Percentiles rank a stretch among this genome's conserved stretches.
phyloP scores from a whole-genome alignment of 2,113 vertebrate species.

The Ophthalmolycus amberensis region DNA sequence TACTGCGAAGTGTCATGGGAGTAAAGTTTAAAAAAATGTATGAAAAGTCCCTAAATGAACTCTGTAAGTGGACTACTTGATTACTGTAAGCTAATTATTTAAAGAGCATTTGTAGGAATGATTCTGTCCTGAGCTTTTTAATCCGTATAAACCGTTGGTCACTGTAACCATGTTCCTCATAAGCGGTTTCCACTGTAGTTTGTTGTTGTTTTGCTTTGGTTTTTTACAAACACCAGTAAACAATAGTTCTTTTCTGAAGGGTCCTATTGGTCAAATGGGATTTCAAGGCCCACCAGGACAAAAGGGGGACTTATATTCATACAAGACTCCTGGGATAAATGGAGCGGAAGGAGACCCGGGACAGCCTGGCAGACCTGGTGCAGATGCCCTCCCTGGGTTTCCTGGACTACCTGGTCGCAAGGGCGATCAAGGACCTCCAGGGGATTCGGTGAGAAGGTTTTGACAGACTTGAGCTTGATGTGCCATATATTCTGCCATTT shows the following conservation, averaged over 20 bases:
- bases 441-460: constrained; percentile 64
- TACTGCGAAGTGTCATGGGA: neutral
- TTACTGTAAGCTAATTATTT: neutral
- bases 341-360: constrained; percentile 88
- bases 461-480: neutral
- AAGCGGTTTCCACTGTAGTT: neutral
- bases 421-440: constrained; percentile 64
- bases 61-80: neutral
- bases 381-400: constrained; percentile 53
- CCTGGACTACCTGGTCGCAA: constrained; percentile 61
- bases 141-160: neutral
- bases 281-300: constrained; percentile 84
- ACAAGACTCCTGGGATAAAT: constrained; percentile 81
- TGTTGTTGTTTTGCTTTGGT: neutral
- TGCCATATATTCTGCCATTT: neutral
- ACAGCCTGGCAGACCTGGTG: constrained; percentile 81
- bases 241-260: constrained; percentile 72
- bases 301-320: constrained; percentile 87
- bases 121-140: neutral
- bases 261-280: constrained; percentile 84
- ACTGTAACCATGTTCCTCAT: neutral
- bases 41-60: neutral
- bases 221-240: neutral
- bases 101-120: neutral
- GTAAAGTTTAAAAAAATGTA: neutral